phyloP scores from a whole-genome alignment of 2,797 vertebrate species.

The Borostomias antarcticus region DNA sequence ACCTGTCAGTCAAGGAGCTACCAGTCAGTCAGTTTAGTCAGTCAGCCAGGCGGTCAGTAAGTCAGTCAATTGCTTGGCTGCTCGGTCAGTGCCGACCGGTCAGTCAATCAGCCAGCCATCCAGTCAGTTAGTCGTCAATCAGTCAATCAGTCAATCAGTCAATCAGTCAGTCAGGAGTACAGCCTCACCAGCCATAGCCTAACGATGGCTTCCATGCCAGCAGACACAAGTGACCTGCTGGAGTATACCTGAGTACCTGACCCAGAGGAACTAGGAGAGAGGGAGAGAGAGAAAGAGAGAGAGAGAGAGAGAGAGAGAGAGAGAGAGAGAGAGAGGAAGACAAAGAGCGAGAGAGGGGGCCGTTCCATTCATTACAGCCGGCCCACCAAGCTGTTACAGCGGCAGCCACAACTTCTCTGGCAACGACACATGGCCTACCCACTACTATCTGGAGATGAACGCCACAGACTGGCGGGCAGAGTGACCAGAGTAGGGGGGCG shows the following conservation, averaged over 20 bases:
- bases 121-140: too few relatives aligned
- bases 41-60: too few relatives aligned
- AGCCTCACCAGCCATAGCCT: too few relatives aligned
- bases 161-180: too few relatives aligned
- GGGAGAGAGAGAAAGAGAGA: constrained; percentile 19
- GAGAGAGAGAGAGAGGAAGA: constrained; percentile 24
- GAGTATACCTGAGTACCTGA: constrained; percentile 38
- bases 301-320: not conserved
- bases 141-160: too few relatives aligned
- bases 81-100: too few relatives aligned
- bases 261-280: not conserved
- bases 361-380: constrained; percentile 68
- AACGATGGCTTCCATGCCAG: constrained; percentile 41
- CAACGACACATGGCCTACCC: constrained; percentile 48
- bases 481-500: not conserved
- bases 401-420: constrained; percentile 69
- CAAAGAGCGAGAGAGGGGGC: constrained; percentile 29
- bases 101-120: too few relatives aligned
- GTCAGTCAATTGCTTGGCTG: too few relatives aligned
- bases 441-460: constrained; percentile 71
- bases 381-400: constrained; percentile 71
- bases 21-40: too few relatives aligned
- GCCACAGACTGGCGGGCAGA: constrained; percentile 58
- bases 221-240: constrained; percentile 18
- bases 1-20: too few relatives aligned